Evolutionary conservation across 2,113 vertebrate genomes (phyloP), one percentile per base, ranked within the genome.

Genomic region (Morone saxatilis): DNA sequence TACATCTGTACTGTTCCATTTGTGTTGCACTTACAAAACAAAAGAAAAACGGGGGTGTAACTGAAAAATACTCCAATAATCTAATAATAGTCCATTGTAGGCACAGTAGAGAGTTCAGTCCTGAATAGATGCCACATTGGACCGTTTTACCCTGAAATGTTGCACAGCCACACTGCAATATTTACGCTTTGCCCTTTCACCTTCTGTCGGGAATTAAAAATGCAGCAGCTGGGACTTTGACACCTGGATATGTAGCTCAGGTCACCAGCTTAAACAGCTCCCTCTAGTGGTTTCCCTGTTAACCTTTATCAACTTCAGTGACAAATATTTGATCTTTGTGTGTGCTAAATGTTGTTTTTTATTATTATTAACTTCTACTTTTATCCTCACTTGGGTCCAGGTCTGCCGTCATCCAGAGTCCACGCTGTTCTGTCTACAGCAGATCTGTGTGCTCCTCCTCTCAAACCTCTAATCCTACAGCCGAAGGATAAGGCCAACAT

Each of bases 361-460:
- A 7, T 57, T 2, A 38, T 48, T 38, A 38, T 51, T 50, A 8
- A 47, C 25, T 54, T 66, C 17, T 68, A 0, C 12, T 43, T 22
- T 61, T 22, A 1, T n/a, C 31, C 20, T 16, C 38, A 1, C 38
- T 76, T 74, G 62, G 31, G 91, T 92, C 31, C 75, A 95, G 94
- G 31, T 67, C 17, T 84, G n/a, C 85, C 56, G 0, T 81, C 81
- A 1, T 36, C 82, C 54, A 84, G 69, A 38, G 14, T 53, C 31
- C 12, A 0, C 2, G 31, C 76, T 20, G 71, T 41, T 25, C 85
- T 94, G 19, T 86, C 75, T 7, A 43, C 63, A 0, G 80, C 84
- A 14, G 93, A 94, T 56, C 79, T 96, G 19, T 95, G 93, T 56
- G 86, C 72, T 7, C 83, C 91, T 62, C 95, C 94, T 22, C 91